Percentiles rank a stretch among this genome's conserved stretches.
These are phyloP conservation scores for Apogon talboti DNA, from an alignment of 2,797 vertebrate species.

Conservation along the genomic window DNA sequence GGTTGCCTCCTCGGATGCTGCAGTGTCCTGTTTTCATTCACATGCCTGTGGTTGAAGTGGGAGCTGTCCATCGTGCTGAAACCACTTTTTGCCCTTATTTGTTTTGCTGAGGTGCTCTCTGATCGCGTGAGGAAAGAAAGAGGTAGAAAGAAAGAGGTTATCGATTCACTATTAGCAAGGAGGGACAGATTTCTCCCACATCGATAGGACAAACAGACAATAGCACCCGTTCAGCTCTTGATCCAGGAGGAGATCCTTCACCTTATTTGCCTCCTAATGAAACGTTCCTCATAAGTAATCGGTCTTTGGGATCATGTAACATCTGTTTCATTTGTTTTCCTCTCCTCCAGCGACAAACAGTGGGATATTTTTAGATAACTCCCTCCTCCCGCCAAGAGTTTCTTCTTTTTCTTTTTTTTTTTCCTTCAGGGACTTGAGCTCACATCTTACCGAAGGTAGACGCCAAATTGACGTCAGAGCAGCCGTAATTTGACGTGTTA, in stretches of 20 bases:
- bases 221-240: too few species aligned
- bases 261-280: neutral
- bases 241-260: constrained; percentile 1
- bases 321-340: constrained; percentile 16
- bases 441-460: constrained; percentile 86
- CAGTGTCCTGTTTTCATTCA: neutral
- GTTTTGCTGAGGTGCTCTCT: neutral
- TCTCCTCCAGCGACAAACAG: constrained; percentile 24
- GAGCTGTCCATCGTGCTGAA: constrained; percentile 73
- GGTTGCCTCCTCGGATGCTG: neutral
- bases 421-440: constrained; percentile 80
- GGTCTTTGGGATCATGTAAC: neutral
- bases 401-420: constrained; percentile 18
- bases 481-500: constrained; percentile 91
- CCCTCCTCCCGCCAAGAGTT: constrained; percentile 31
- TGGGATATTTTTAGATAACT: constrained; percentile 74
- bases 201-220: neutral
- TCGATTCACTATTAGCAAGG: too few species aligned
- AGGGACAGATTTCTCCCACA: neutral
- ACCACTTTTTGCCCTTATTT: neutral
- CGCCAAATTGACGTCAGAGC: constrained; percentile 90
- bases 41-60: neutral
- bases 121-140: too few species aligned
- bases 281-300: too few species aligned
- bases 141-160: too few species aligned